Evolutionary conservation across 1,140 invertebrate species (phyloP).

Genomic region (Microplitis demolitor): DNA sequence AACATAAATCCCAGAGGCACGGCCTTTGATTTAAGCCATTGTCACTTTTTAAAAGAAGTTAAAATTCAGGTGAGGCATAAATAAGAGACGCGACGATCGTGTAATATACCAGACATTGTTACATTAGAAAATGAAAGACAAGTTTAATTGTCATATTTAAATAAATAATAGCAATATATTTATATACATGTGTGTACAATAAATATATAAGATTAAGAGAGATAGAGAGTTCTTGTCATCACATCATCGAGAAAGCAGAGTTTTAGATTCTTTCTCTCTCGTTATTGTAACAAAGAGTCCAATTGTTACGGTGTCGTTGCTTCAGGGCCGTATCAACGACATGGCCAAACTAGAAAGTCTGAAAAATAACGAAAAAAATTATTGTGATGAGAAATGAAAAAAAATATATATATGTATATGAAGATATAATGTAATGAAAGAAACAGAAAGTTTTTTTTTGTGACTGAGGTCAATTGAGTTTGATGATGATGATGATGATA

Average conservation of each 20-base stretch:
- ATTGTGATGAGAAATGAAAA: neutral
- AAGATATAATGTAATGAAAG: neutral
- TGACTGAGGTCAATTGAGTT: constrained; percentile 7
- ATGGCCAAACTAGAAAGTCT: constrained; percentile 7
- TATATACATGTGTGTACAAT: too few relatives aligned
- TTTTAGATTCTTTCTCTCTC: neutral
- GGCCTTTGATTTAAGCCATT: too few relatives aligned
- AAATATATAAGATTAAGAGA: too few relatives aligned
- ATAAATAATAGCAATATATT: too few relatives aligned
- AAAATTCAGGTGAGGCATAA: too few relatives aligned
- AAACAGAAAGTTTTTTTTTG: neutral
- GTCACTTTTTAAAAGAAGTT: too few relatives aligned
- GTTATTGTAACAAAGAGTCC: neutral
- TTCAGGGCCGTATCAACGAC: constrained; percentile 13
- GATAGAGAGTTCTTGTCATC: neutral
- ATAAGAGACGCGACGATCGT: too few relatives aligned
- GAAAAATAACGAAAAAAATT: neutral
- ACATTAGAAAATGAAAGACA: too few relatives aligned
- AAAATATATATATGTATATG: neutral
- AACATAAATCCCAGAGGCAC: too few relatives aligned
- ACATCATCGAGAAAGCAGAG: neutral
- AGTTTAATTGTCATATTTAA: too few relatives aligned
- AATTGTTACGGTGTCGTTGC: neutral
- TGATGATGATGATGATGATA: neutral
- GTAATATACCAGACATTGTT: too few relatives aligned